phyloP scores from a whole-genome alignment of 2,888 invertebrate species.

The Clivina fossor region DNA sequence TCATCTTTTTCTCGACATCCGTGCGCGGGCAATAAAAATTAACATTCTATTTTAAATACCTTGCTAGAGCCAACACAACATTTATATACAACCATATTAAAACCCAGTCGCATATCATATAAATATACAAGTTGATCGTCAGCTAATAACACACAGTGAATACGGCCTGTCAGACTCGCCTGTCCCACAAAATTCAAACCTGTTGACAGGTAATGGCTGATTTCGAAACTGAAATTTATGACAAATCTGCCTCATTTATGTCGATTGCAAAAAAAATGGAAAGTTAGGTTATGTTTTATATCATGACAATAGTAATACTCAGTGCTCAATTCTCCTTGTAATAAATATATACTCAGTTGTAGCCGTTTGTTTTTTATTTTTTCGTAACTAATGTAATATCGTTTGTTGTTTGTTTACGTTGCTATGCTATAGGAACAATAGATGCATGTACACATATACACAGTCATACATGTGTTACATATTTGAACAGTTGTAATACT shows the following conservation, averaged over 20 bases:
- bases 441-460: no score
- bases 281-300: conserved; percentile 9
- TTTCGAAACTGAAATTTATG: conserved; percentile 29
- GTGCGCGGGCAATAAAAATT: conserved; percentile 17
- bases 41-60: conserved; percentile 18
- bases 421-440: no score
- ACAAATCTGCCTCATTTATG: conserved; percentile 28
- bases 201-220: conserved; percentile 25
- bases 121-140: conserved; percentile 19
- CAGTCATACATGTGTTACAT: no score
- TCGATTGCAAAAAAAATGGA: conserved; percentile 30
- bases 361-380: no score
- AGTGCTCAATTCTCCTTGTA: conserved; percentile 25
- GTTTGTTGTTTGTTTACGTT: no score
- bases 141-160: conserved; percentile 12
- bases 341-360: no score
- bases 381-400: conserved; percentile 19
- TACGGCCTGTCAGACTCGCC: background rate
- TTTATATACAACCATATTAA: no score
- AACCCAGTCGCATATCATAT: no score
- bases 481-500: no score
- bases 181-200: conserved; percentile 25
- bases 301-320: conserved; percentile 13
- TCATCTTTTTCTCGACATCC: conserved; percentile 8
- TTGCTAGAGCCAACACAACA: no score